Evolutionary conservation across 1,140 invertebrate species (phyloP).

Genomic region (Cydia fagiglandana): DNA sequence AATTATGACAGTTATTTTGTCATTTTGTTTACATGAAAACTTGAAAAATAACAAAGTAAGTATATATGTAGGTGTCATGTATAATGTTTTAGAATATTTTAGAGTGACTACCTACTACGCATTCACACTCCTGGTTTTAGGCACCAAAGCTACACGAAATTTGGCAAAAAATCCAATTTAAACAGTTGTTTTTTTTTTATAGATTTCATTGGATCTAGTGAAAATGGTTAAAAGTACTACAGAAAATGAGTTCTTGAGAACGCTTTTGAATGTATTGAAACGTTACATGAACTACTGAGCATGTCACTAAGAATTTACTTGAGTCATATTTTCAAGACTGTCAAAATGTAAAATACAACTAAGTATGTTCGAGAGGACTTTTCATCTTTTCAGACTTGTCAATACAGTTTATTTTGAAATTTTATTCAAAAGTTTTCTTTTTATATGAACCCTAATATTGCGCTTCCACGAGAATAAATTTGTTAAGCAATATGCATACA

Average conservation of each 20-base stretch:
- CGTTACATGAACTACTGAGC: not conserved
- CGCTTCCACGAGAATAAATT: not conserved
- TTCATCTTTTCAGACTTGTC: not conserved
- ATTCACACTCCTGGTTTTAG: too few relatives aligned
- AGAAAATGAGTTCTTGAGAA: constrained; percentile 37
- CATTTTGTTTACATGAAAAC: too few relatives aligned
- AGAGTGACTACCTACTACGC: too few relatives aligned
- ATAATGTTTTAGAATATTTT: too few relatives aligned
- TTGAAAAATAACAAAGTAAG: too few relatives aligned
- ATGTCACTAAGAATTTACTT: not conserved
- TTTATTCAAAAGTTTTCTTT: not conserved
- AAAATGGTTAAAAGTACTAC: constrained; percentile 8
- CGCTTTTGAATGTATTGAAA: constrained; percentile 22
- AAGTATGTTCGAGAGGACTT: not conserved
- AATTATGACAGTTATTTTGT: too few relatives aligned
- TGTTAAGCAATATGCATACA: not conserved
- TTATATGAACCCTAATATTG: not conserved
- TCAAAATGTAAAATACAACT: not conserved
- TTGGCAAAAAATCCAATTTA: too few relatives aligned
- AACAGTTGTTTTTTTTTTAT: too few relatives aligned
- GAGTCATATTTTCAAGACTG: constrained; percentile 12
- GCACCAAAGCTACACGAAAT: too few relatives aligned
- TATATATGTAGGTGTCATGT: too few relatives aligned
- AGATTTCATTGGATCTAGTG: too few relatives aligned
- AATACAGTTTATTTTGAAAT: not conserved